phyloP scores from a whole-genome alignment of 2,797 vertebrate species.

The Threskiornis aethiopicus region DNA sequence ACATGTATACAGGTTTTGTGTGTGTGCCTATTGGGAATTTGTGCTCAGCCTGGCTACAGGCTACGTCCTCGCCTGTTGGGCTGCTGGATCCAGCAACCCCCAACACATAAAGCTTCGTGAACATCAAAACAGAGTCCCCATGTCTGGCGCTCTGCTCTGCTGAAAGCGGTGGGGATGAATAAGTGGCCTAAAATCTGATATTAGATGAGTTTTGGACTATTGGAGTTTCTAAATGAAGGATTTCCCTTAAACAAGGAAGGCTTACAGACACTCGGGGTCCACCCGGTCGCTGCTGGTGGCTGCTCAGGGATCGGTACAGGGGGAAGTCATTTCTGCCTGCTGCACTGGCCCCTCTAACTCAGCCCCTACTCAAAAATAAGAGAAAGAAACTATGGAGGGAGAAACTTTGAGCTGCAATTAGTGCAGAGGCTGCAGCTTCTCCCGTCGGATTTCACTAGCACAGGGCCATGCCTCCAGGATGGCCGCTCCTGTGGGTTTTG shows the following conservation, averaged over 20 bases:
- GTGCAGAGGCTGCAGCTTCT: not conserved
- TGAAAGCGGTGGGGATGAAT: not conserved
- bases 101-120: not conserved
- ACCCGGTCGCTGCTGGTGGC: accelerated
- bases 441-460: accelerated
- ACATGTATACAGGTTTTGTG: not conserved
- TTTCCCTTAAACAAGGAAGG: not conserved
- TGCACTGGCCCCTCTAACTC: not conserved
- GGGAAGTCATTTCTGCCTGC: not conserved
- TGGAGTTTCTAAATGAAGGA: not conserved
- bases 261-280: not conserved
- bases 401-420: not conserved
- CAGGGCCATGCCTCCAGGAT: not conserved
- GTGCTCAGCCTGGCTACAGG: not conserved
- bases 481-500: accelerated
- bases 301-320: not conserved
- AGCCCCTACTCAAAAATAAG: not conserved
- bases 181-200: not conserved
- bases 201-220: not conserved
- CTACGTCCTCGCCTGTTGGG: not conserved
- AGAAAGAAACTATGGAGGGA: not conserved
- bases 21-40: not conserved
- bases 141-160: not conserved
- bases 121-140: not conserved
- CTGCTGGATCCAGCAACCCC: not conserved